Percentiles rank a stretch among this genome's conserved stretches.
These are phyloP conservation scores for Dicerorhinus sumatrensis DNA, from an alignment of 2,113 vertebrate genomes.

Conservation along the genomic window DNA sequence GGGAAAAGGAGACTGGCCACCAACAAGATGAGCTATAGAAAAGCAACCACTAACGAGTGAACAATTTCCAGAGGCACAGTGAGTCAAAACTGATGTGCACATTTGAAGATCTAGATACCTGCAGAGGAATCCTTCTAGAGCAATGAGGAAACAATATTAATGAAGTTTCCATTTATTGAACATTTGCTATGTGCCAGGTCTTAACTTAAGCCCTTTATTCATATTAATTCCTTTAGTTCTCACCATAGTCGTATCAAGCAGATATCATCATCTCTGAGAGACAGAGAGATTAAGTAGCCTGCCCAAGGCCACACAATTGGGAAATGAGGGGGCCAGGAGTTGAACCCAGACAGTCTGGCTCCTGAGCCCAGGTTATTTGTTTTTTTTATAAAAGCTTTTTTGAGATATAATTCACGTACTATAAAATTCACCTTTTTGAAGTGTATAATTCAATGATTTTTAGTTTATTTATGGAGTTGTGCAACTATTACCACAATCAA, in stretches of 20 bases:
- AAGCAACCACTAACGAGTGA: neutral
- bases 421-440: no score
- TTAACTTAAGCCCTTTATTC: neutral
- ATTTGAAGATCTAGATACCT: neutral
- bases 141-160: neutral
- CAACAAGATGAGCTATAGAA: neutral
- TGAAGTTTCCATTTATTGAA: neutral
- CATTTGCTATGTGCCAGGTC: neutral
- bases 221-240: neutral
- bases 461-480: no score
- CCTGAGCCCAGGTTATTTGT: no score
- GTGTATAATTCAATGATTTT: no score
- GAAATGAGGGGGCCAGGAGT: no score
- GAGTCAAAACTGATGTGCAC: neutral
- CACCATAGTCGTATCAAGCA: neutral
- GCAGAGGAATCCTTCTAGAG: neutral
- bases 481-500: no score
- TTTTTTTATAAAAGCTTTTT: no score
- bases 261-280: neutral
- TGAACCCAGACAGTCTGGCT: no score
- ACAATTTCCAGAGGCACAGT: neutral
- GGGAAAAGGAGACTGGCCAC: neutral
- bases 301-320: no score
- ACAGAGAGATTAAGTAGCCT: neutral
- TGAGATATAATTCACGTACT: no score